Percentiles rank a stretch among this genome's conserved stretches.
Evolutionary conservation across 2,797 vertebrate genomes (phyloP).

Genomic region (Enteromius mattozi): DNA sequence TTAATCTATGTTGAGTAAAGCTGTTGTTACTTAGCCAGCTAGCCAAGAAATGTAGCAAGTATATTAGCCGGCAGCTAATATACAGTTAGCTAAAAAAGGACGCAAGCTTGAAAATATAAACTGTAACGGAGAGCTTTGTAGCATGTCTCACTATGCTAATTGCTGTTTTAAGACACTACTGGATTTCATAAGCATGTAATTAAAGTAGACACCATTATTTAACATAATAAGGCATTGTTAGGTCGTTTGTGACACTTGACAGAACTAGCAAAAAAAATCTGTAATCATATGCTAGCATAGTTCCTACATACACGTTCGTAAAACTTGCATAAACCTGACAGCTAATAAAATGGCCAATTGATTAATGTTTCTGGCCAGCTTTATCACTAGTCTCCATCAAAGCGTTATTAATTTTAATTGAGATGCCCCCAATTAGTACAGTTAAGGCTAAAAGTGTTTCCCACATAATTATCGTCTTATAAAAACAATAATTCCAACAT

Average conservation of each 20-base stretch:
- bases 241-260: constrained; percentile 5
- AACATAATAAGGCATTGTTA: constrained; percentile 11
- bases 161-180: constrained; percentile 39
- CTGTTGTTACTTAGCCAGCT: background rate
- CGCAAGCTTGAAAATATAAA: background rate
- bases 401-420: background rate
- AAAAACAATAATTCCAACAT: background rate
- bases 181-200: constrained; percentile 34
- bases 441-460: background rate
- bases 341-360: background rate
- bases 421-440: background rate
- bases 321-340: background rate
- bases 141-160: constrained; percentile 38
- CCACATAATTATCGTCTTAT: background rate
- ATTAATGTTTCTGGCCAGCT: background rate
- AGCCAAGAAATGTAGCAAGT: background rate
- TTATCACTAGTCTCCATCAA: background rate
- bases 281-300: background rate
- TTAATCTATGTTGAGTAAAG: background rate
- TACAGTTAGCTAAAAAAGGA: background rate
- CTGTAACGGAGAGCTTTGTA: background rate
- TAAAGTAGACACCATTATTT: constrained; percentile 6
- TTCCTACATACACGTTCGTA: background rate
- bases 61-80: no score
- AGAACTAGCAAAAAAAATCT: background rate